Base-by-base conservation (phyloP, 2,797 vertebrate species). In the Kryptopterus vitreolus region DNA sequence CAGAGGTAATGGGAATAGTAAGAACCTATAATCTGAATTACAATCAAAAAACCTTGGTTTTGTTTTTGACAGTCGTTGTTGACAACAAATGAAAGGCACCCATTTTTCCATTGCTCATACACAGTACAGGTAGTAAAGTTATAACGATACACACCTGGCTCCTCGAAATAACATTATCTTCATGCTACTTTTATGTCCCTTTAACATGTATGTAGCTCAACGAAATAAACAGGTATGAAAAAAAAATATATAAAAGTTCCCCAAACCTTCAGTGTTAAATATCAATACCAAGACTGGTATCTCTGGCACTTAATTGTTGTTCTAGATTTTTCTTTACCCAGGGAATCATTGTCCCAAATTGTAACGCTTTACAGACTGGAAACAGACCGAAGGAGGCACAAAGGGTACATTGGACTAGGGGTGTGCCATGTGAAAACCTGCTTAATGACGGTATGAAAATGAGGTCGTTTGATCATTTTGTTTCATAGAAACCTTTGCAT, bases 371-470 rank as follows among this genome's bases (percentile, higher is more conserved):
- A 90, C 90, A 91, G 91, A 90, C 92, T 90, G 89, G 87, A 93
- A 89, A 91, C 88, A 85, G 91, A 92, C 90, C 90, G 88, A 90
- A 90, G 91, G 92, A 94, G 94, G 94, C 94, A 95, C 93, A 93
- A 91, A 93, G 92, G 92, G 92, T 92, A 93, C 92, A 94, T 94
- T 94, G 93, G 92, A 93, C 92, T 79, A 86, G 86, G 86, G 82
- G 86, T 86, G 86, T 86, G 86, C 83, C 83, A 77, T 83, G 68
- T 53, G 75, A n/a, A 71, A 86, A 76, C 76, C 70, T 80, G 77
- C 61, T 82, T 81, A 8, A 48, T 83, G 70, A 75, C 53, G 58
- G 35, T 31, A 18, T 74, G 75, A 35, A 48, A 63, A 72, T 77
- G 52, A 82, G 76, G 61, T 43, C 70, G 68, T 63, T 48, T 50